Base-by-base conservation (phyloP, 2,888 invertebrate genomes). In the Metopia argyrocephala region DNA sequence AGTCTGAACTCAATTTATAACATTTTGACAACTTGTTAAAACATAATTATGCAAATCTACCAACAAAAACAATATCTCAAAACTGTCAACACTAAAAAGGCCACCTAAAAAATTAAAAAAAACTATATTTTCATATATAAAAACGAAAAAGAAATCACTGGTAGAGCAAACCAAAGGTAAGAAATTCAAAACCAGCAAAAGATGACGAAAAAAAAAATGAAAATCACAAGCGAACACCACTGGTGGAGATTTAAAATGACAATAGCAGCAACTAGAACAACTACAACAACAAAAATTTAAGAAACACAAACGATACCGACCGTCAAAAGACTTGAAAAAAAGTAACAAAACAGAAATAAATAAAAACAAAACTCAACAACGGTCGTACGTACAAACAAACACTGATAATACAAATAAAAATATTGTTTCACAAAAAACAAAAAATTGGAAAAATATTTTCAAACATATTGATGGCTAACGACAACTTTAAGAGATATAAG, bases 181-280 rank as follows among this genome's bases (percentile, higher is more conserved):
- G 62, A 74, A 73, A 73, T 54, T n/a, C 66, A 52, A 52, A 76
- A 78, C 83, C 76, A 18, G 59, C 50, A 66, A 38, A 52, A 70
- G 70, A 54, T 70, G 76, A 76, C 78, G 76, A 76, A 78, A 79
- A 65, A n/a, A 62, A 61, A 52, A 23, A 56, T 21, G 15, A 54
- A 75, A 48, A 52, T 6, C 3, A 38, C 2, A 57, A 50, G 21
- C 65, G 31, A 71, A 78, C 82, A 76, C 82, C 79, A 85, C 84
- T 84, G 80, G 80, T 84, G 85, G 80, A 84, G 85, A 84, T 82
- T 68, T 48, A 18, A 38, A 62, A 2, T n/a, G 31, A 61, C 23
- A 61, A 9, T 4, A 18, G 2, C n/a, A 18, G n/a, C 38, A 38
- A 38, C 38, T 12, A 15, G 12, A 2, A 59, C 48, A 56, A 27